phyloP scores from a whole-genome alignment of 2,888 invertebrate genomes.

The Spisula subtruncata region DNA sequence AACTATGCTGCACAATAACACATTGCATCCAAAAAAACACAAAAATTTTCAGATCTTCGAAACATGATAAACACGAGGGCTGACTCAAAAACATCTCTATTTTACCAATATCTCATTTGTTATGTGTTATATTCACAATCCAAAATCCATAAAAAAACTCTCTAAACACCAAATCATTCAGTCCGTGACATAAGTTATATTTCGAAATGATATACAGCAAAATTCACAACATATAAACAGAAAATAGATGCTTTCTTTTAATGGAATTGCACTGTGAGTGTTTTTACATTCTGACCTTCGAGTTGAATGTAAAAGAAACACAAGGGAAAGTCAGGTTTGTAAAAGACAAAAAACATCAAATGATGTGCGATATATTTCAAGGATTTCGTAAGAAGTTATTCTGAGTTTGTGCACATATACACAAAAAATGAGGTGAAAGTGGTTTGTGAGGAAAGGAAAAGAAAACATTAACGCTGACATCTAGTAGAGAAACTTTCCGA shows the following conservation, averaged over 20 bases:
- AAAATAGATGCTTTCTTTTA: constrained; percentile 5
- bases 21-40: neutral
- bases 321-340: neutral
- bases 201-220: neutral
- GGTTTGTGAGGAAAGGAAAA: neutral
- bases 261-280: neutral
- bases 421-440: neutral
- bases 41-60: neutral
- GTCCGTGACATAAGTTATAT: neutral
- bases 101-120: neutral
- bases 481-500: no score
- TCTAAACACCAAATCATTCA: neutral
- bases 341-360: no score
- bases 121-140: neutral
- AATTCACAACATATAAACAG: constrained; percentile 24
- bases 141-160: neutral
- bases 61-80: constrained; percentile 17
- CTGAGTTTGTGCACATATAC: neutral
- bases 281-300: neutral
- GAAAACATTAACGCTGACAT: neutral
- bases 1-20: neutral
- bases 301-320: neutral
- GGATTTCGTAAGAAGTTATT: neutral
- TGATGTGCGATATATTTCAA: neutral
- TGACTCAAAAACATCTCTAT: neutral